Evolutionary conservation across 2,888 invertebrate species (phyloP).

Genomic region (Drosophila acutilabella): DNA sequence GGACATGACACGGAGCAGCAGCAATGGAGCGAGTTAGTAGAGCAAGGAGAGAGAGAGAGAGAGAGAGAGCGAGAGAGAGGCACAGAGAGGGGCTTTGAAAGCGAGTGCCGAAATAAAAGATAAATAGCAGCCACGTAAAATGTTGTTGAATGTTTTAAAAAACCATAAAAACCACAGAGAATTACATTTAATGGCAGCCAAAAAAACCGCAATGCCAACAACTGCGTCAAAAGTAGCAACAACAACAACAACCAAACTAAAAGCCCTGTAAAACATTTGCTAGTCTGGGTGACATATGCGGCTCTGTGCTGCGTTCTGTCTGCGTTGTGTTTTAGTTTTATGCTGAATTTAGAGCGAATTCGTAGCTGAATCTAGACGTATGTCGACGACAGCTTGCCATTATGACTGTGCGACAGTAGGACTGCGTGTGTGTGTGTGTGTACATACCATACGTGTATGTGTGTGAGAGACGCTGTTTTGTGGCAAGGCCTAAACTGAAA

Average conservation of each 20-base stretch:
- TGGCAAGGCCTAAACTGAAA: slow-evolving; percentile 32
- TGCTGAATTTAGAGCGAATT: slow-evolving; percentile 14
- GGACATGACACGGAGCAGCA: slow-evolving; percentile 45
- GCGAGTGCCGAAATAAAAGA: slow-evolving; percentile 74
- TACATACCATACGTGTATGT: background rate
- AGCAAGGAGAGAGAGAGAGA: background rate
- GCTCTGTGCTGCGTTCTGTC: slow-evolving; percentile 22
- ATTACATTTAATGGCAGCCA: slow-evolving; percentile 77
- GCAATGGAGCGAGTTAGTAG: slow-evolving; percentile 4
- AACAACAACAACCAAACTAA: slow-evolving; percentile 14
- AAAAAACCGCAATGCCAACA: slow-evolving; percentile 67
- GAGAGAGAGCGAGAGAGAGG: background rate
- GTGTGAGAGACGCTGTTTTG: background rate
- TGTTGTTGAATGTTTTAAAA: slow-evolving; percentile 81
- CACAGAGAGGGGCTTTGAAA: slow-evolving; percentile 17
- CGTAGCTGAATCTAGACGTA: slow-evolving; percentile 16
- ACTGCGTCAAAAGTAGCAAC: slow-evolving; percentile 21
- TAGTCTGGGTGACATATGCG: slow-evolving; percentile 51
- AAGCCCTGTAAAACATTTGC: slow-evolving; percentile 34
- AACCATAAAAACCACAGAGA: slow-evolving; percentile 81
- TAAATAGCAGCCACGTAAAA: slow-evolving; percentile 82
- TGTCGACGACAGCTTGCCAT: slow-evolving; percentile 20
- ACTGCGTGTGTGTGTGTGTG: slow-evolving; percentile 2
- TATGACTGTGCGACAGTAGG: slow-evolving; percentile 2
- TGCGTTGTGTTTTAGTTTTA: slow-evolving; percentile 36